Conservation (phyloP, 2,888 invertebrate species). For the Gibbula magus region DNA sequence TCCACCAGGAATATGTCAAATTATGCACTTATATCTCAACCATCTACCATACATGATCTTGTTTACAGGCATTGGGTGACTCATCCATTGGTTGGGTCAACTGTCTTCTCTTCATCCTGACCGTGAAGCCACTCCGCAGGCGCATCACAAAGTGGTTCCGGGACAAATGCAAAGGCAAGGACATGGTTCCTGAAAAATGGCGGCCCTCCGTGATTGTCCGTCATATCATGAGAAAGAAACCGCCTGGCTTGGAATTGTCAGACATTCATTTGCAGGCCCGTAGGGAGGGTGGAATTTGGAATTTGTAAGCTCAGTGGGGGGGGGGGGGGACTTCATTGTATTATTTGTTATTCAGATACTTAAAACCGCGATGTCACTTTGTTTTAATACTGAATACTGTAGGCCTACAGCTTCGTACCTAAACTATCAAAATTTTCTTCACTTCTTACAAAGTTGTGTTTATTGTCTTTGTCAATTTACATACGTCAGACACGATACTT, state of each 20-base stretch:
- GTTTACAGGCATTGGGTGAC: constrained; percentile 50
- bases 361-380: too few species aligned
- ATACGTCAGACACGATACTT: too few species aligned
- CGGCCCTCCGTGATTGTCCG: constrained; percentile 7
- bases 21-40: neutral
- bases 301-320: too few species aligned
- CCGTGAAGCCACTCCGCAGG: constrained; percentile 41
- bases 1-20: too few species aligned
- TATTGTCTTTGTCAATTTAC: too few species aligned
- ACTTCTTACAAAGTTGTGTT: too few species aligned
- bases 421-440: too few species aligned
- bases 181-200: neutral
- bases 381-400: too few species aligned
- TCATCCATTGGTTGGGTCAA: constrained; percentile 51
- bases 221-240: neutral
- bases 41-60: neutral
- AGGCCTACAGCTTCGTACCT: too few species aligned
- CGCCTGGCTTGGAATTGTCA: neutral
- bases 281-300: too few species aligned
- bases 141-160: constrained; percentile 29
- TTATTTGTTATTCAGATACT: too few species aligned
- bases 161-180: constrained; percentile 3
- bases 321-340: too few species aligned
- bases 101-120: constrained; percentile 47
- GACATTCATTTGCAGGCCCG: constrained; percentile 4